Percentiles rank a stretch among this genome's conserved stretches.
Evolutionary conservation across 1,140 invertebrate genomes (phyloP).

Genomic region (Brachionus paranguensis): DNA sequence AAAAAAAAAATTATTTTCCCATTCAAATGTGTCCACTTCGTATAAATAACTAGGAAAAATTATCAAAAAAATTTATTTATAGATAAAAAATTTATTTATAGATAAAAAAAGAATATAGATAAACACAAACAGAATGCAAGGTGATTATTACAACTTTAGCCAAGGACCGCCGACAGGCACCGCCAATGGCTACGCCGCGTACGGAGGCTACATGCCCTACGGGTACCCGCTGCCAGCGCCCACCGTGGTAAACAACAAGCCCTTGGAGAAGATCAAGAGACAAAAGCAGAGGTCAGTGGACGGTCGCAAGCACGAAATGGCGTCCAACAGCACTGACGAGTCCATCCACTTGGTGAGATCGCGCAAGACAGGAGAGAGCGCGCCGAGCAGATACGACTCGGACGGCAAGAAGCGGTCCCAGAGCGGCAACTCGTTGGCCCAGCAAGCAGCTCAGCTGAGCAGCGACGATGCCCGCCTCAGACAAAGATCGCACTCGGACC

Average conservation of each 20-base stretch:
- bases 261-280: not conserved
- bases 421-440: constrained; percentile 25
- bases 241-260: not conserved
- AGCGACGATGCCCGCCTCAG: not conserved
- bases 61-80: not conserved
- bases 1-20: not conserved
- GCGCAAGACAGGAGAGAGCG: constrained; percentile 35
- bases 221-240: not conserved
- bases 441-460: not conserved
- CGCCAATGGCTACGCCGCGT: not conserved
- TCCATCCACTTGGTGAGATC: constrained; percentile 37
- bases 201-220: not conserved
- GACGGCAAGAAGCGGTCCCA: constrained; percentile 16
- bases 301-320: not conserved
- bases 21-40: not conserved
- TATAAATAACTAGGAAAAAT: not conserved
- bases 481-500: constrained; percentile 1
- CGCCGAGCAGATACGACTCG: constrained; percentile 4
- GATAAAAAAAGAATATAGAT: not conserved
- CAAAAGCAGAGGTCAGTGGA: not conserved
- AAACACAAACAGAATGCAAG: constrained; percentile 10
- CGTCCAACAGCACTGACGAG: constrained; percentile 17
- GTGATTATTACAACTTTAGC: constrained; percentile 25
- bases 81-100: not conserved
- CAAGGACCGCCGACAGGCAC: not conserved